Evolutionary conservation across 2,797 vertebrate genomes (phyloP), one percentile per base, ranked within the genome.

Genomic region (Amphiprion clarkii): DNA sequence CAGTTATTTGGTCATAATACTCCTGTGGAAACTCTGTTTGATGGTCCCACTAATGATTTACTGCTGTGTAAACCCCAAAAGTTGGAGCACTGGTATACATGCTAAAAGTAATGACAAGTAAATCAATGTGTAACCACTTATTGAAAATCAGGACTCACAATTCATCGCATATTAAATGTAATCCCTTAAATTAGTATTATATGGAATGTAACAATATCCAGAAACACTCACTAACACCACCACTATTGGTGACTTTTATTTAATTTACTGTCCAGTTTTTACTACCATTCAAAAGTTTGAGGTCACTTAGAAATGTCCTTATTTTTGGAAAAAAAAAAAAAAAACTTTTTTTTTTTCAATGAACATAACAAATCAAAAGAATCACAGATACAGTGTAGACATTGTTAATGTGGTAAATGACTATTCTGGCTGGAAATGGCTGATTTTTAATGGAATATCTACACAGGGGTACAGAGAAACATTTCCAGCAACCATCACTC

Each of bases 81-180:
- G 48, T 11, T 11, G 48, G n/a, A 55, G 57, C 31, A 23, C 10
- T 39, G 39, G 58, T 19, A 42, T 33, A 31, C 63, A 51, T 48
- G 44, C 19, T 19, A n/a, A 48, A 48, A 46, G 8, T 9, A 21
- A 69, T 53, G 51, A 29, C 8, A 29, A 54, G 52, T 29, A 29
- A 29, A 29, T 54, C 5, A 54, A 29, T 7, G 52, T 14, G 13
- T 27, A 25, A 13, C 44, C 9, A 33, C 52, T 27, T 40, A 27
- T 27, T 27, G 27, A 27, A 27, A 27, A 27, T 2, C 5, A 42
- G 65, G 31, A 80, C 54, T 60, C 44, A 65, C 51, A 21, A 53
- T 58, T 58, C 53, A 64, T 52, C 42, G 4, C 3, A 14, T 2
- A 1, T 31, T n/a, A 53, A 49, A 67, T 56, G 23, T 27, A 51